These are phyloP conservation scores for Redunca redunca DNA, from an alignment of 2,113 vertebrate species.

Conservation along the genomic window DNA sequence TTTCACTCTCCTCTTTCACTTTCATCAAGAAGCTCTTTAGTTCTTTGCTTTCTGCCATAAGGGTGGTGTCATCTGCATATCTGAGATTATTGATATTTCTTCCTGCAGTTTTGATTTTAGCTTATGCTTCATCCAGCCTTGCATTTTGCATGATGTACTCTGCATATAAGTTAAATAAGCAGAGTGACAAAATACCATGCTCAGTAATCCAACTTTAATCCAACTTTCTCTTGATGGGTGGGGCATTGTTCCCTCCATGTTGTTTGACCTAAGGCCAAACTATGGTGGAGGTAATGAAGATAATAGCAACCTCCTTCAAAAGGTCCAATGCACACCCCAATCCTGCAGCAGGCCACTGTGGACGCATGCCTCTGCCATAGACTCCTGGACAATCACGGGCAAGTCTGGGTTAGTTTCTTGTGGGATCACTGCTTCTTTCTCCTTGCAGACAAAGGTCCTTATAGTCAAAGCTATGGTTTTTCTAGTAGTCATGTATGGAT, in stretches of 20 bases:
- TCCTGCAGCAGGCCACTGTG: neutral
- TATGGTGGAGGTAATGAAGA: neutral
- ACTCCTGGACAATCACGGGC: neutral
- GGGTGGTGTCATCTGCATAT: neutral
- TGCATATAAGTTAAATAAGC: neutral
- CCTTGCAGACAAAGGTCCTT: neutral
- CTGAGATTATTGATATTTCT: neutral
- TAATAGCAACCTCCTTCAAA: neutral
- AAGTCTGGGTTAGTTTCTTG: neutral
- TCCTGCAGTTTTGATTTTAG: neutral
- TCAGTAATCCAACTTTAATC: neutral
- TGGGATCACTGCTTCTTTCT: neutral
- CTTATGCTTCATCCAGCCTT: neutral
- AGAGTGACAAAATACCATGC: neutral
- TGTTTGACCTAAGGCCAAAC: neutral
- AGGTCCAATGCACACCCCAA: neutral
- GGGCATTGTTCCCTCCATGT: neutral
- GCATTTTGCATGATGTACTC: neutral
- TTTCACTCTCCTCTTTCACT: neutral
- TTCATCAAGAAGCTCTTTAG: neutral
- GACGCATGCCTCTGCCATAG: neutral
- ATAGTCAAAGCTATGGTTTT: neutral
- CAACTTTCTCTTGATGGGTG: fast-evolving
- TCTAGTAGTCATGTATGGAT: neutral
- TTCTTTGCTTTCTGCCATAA: neutral